A percentile compares a stretch with the other conserved stretches of the same genome.
phyloP scores from a whole-genome alignment of 1,140 invertebrate genomes.

The Drosophila tropicalis region DNA sequence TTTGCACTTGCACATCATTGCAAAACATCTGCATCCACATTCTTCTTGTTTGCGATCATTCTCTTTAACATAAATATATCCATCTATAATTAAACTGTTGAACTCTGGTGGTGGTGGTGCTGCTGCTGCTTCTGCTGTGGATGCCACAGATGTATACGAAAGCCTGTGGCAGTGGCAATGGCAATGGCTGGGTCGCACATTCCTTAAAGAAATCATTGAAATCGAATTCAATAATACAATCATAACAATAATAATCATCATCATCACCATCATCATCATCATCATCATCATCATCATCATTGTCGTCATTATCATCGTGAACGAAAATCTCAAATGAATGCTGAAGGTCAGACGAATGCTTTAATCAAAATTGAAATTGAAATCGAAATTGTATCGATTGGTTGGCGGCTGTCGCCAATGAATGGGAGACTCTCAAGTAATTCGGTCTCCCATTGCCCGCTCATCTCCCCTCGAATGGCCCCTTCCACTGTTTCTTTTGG shows the following conservation, averaged over 20 bases:
- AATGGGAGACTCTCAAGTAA: slow-evolving; percentile 35
- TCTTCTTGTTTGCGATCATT: background rate
- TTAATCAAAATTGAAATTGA: slow-evolving; percentile 60
- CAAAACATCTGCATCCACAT: slow-evolving; percentile 7
- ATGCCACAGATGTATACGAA: background rate
- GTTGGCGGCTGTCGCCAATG: slow-evolving; percentile 65
- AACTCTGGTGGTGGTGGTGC: slow-evolving; percentile 25
- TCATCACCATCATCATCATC: slow-evolving; percentile 69
- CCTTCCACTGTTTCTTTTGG: background rate
- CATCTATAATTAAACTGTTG: slow-evolving; percentile 62
- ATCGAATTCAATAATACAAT: slow-evolving; percentile 47
- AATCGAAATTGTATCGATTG: slow-evolving; percentile 74
- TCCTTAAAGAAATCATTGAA: slow-evolving; percentile 28
- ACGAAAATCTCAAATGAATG: slow-evolving; percentile 72
- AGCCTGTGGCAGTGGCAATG: slow-evolving; percentile 2
- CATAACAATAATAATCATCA: slow-evolving; percentile 70
- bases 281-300: slow-evolving; percentile 59
- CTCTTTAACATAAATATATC: slow-evolving; percentile 5
- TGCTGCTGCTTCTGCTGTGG: background rate
- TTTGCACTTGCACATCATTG: background rate
- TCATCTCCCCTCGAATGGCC: background rate
- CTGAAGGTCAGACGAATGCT: slow-evolving; percentile 72
- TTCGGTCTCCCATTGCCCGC: slow-evolving; percentile 9
- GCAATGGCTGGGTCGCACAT: slow-evolving; percentile 16
- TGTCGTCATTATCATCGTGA: slow-evolving; percentile 54